Evolutionary conservation across 2,797 vertebrate species (phyloP).

Genomic region (Onychomys arenicola): DNA sequence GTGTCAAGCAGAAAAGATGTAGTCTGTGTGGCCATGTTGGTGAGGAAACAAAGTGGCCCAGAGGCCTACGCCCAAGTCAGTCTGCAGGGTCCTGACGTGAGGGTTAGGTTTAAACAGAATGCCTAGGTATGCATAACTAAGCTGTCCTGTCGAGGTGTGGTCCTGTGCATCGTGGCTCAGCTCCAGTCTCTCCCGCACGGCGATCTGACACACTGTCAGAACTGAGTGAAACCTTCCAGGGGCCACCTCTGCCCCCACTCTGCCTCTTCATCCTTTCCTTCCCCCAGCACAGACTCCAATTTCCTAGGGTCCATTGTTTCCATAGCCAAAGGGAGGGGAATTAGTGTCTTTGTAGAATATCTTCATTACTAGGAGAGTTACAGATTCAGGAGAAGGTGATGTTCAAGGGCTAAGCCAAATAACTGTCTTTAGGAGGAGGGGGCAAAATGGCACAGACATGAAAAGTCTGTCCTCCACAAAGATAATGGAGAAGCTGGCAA

Average conservation of each 20-base stretch:
- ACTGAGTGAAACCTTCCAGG: background rate
- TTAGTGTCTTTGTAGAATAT: background rate
- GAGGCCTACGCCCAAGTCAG: background rate
- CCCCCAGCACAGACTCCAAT: background rate
- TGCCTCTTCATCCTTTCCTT: background rate
- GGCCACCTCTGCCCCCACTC: background rate
- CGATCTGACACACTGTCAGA: background rate
- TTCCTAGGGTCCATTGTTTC: background rate
- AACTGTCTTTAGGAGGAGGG: background rate
- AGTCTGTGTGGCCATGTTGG: background rate
- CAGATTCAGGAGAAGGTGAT: background rate
- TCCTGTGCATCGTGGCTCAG: background rate
- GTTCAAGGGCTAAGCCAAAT: background rate
- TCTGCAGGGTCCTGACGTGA: background rate
- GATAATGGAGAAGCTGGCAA: background rate
- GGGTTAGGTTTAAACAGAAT: background rate
- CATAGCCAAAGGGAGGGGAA: background rate
- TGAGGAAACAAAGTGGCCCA: background rate
- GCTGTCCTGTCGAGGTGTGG: background rate
- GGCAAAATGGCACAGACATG: background rate
- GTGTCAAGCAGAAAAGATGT: too few relatives aligned
- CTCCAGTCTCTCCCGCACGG: background rate
- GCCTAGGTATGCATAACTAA: background rate
- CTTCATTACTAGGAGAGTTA: background rate
- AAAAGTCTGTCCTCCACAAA: background rate